Conservation (phyloP, 2,113 vertebrate genomes). For the Pungitius pungitius region DNA sequence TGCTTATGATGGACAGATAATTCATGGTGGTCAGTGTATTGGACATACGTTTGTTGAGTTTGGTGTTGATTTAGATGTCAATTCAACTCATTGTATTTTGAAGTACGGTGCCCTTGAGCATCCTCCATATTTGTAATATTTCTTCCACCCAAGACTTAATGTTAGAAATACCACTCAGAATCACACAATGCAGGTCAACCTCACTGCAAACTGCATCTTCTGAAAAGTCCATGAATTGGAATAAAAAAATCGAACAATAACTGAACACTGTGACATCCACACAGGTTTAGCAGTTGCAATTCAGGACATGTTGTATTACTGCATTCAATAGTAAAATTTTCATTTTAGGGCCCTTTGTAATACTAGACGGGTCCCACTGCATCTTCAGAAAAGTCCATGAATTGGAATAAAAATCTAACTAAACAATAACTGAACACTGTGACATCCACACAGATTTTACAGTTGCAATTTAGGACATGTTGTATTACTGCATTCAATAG, state of each 20-base stretch:
- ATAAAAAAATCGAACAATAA: not conserved
- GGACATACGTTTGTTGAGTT: not conserved
- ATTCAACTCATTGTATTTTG: constrained; percentile 2
- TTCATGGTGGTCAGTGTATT: not conserved
- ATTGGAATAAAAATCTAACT: not conserved
- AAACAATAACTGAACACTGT: not conserved
- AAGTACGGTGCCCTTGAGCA: not conserved
- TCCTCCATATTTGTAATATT: not conserved
- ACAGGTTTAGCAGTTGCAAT: not conserved
- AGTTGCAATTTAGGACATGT: not conserved
- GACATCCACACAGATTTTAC: too few species aligned
- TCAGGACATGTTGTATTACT: not conserved
- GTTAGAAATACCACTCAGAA: not conserved
- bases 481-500: not conserved
- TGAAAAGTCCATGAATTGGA: not conserved
- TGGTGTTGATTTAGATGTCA: not conserved
- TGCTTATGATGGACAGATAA: not conserved
- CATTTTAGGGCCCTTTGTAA: not conserved
- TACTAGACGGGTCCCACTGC: not conserved
- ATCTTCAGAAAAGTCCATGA: not conserved
- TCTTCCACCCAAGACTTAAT: not conserved
- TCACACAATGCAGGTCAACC: not conserved
- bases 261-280: not conserved
- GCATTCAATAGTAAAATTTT: not conserved
- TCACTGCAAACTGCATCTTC: not conserved